Evolutionary conservation across 2,113 vertebrate genomes (phyloP), one percentile per base, ranked within the genome.

Genomic region (Calyptomena viridis): DNA sequence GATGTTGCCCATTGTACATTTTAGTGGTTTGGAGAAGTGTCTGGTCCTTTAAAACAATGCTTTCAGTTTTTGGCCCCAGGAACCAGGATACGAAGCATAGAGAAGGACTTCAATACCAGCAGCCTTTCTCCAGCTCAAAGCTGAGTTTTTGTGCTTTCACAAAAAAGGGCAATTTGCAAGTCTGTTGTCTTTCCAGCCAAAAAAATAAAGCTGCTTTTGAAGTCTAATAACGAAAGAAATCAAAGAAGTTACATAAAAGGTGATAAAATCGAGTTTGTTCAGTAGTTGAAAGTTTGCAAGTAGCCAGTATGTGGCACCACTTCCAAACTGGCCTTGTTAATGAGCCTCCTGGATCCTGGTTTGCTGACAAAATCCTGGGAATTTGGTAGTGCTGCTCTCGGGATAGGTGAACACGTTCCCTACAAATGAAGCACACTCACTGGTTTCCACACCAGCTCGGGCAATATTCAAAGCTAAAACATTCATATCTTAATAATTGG

Each of bases 271-370:
- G 28, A 84, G 24, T 50, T 60, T 56, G 2, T 47, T 79, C 39
- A 42, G 42, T 56, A 12, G 11, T 28, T 66, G 25, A 18, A 89
- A 71, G 19, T 50, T n/a, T 63, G 50, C 47, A 46, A 74, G 16
- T 63, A 63, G 77, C 9, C 37, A 31, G 9, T 50, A 49, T 0
- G 3, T 71, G 23, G 6, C 2, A 1, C 44, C 5, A 7, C 50
- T 76, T 82, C 39, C 40, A 11, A 44, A 27, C n/a, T 37, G 25
- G 9, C 60, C 31, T 79, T 64, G 40, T 68, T 89, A 40, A 42
- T 76, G 46, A 55, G 53, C 39, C 35, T 71, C 8, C 55, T 84
- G 12, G 40, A 12, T 88, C 21, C 5, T 11, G 6, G 14, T 58
- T 86, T 14, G 4, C 79, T 66, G n/a, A n/a, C 8, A 50, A 72